phyloP scores from a whole-genome alignment of 2,113 vertebrate species.

The Ciconia stormi region DNA sequence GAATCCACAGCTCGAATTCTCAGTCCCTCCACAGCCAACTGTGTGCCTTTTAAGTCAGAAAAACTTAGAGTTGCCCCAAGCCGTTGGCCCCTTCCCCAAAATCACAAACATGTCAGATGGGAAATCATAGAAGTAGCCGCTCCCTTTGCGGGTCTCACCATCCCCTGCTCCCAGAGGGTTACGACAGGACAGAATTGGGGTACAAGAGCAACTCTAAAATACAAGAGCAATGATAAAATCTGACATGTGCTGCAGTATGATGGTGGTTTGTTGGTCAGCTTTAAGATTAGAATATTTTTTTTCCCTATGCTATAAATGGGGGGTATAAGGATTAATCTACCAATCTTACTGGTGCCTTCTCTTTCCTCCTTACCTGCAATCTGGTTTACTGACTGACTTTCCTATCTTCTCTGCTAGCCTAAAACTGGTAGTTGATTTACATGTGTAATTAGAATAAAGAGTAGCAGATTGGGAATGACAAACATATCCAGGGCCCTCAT shows the following conservation, averaged over 20 bases:
- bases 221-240: background rate
- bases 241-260: background rate
- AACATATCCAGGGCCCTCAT: background rate
- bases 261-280: fast-evolving
- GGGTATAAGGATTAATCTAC: background rate
- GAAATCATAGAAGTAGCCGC: background rate
- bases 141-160: fast-evolving
- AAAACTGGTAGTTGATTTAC: background rate
- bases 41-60: background rate
- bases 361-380: background rate
- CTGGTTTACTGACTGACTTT: background rate
- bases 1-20: background rate
- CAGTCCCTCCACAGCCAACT: background rate
- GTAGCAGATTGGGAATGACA: background rate
- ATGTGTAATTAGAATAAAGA: background rate
- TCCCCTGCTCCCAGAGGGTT: background rate
- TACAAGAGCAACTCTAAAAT: background rate
- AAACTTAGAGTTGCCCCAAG: background rate
- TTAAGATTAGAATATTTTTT: background rate
- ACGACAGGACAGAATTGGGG: background rate
- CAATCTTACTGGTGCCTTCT: background rate
- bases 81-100: background rate
- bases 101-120: background rate
- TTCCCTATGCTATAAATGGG: background rate
- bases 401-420: background rate